Base-by-base conservation (phyloP, 2,888 invertebrate genomes). In the Metacarcinus magister region DNA sequence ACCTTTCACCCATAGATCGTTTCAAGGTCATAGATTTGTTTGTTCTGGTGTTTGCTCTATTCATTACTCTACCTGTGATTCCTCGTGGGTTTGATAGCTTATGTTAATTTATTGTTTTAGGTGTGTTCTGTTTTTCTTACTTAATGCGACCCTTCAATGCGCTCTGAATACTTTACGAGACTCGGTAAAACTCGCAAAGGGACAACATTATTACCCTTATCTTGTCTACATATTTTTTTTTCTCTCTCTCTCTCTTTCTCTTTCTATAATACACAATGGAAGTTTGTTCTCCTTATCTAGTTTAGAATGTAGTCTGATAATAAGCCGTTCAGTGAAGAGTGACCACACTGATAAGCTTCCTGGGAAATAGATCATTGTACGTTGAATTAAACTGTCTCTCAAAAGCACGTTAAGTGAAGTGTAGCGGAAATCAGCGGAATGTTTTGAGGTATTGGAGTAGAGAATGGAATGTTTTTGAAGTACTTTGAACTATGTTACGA, bases 271-370 rank as follows among this genome's bases (percentile, higher is more conserved):
- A n/a, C 3, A 75, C 75, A 75, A 16, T 3, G 19, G 10, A 75
- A n/a, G 28, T 28, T 75, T 5, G 3, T n/a, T 75, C 23, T 67
- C 19, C 75, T 75, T 75, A 28, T 75, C 75, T 19, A 2, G 0
- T 0, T 75, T n/a, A 75, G n/a, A 75, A 75, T 75, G 75, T 23
- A 75, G 7, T n/a, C 75, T 23, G 75, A 75, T n/a, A 75, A 75
- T 7, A 75, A n/a, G 75, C 75, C 75, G 28, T 75, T 75, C 75
- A 75, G 75, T 75, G 75, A n/a, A 75, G 75, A 75, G 91, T 91
- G 91, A 48, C 48, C 91, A 46, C 23, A 23, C 28, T 44, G 46
- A 46, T 48, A 28, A 91, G 28, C 91, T 91, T 3, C 13, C 46
- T 48, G 23, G 19, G 23, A 90, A n/a, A 48, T 46, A 44, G n/a